phyloP scores from a whole-genome alignment of 2,888 invertebrate genomes.

The Noctua fimbriata region DNA sequence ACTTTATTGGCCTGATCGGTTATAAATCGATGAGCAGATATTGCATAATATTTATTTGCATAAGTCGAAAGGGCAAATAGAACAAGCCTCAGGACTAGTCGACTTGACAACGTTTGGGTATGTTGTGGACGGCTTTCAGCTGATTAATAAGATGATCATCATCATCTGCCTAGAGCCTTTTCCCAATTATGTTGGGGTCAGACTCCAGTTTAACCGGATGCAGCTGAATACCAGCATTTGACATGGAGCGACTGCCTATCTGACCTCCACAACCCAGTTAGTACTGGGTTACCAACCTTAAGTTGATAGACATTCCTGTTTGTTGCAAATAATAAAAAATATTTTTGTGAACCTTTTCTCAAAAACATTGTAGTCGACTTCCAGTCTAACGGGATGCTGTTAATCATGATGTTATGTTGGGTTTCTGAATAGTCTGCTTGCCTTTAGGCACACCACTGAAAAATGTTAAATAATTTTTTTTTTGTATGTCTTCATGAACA shows the following conservation, averaged over 20 bases:
- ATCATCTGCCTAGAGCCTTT: not conserved
- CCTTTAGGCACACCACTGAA: too few species aligned
- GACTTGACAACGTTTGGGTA: not conserved
- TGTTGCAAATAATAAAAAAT: too few species aligned
- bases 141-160: not conserved
- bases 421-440: too few species aligned
- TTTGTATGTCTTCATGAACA: too few species aligned
- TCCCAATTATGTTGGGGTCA: not conserved
- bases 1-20: constrained; percentile 22
- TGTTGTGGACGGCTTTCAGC: not conserved
- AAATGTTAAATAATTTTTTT: too few species aligned
- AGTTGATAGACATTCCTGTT: too few species aligned
- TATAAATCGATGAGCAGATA: constrained; percentile 33
- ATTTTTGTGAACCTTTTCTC: too few species aligned
- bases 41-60: constrained; percentile 24
- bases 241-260: not conserved
- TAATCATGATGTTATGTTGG: too few species aligned
- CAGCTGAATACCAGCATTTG: not conserved
- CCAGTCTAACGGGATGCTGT: too few species aligned
- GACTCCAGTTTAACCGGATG: not conserved
- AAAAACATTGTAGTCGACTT: too few species aligned
- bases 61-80: not conserved
- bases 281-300: not conserved
- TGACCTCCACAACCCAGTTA: not conserved
- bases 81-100: not conserved